phyloP scores from a whole-genome alignment of 2,113 vertebrate genomes.

The Ploceus nigricollis region DNA sequence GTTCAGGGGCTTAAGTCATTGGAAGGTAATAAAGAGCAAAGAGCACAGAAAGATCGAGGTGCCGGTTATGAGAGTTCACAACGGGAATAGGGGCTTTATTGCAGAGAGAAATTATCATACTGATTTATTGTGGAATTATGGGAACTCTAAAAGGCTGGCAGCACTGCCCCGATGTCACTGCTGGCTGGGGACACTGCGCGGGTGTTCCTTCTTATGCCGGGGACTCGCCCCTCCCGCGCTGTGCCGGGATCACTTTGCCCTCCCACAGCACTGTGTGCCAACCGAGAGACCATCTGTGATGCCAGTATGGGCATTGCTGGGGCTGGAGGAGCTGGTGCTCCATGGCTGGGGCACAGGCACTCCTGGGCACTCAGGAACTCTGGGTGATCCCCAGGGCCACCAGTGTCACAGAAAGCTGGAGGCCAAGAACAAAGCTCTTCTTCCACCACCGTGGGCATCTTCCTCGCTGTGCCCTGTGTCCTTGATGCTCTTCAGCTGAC shows the following conservation, averaged over 20 bases:
- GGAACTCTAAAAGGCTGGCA: conserved; percentile 40
- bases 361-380: not conserved
- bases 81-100: conserved; percentile 54
- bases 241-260: not conserved
- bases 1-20: conserved; percentile 79
- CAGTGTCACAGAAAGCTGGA: not conserved
- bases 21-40: conserved; percentile 82
- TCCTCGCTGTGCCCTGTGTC: not conserved
- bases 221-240: not conserved
- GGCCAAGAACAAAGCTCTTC: not conserved
- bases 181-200: not conserved
- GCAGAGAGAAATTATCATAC: conserved; percentile 59
- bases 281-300: accelerated
- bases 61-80: conserved; percentile 52
- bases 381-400: not conserved
- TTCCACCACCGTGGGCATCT: accelerated
- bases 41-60: conserved; percentile 64
- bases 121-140: conserved; percentile 55
- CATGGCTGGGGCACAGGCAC: not conserved
- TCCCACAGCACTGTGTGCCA: accelerated
- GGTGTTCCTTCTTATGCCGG: accelerated
- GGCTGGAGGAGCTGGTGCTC: not conserved
- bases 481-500: not conserved
- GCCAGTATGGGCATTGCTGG: not conserved
- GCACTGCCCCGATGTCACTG: not conserved